These are phyloP conservation scores for Acrobasis consociella DNA, from an alignment of 2,888 invertebrate species.

Conservation along the genomic window DNA sequence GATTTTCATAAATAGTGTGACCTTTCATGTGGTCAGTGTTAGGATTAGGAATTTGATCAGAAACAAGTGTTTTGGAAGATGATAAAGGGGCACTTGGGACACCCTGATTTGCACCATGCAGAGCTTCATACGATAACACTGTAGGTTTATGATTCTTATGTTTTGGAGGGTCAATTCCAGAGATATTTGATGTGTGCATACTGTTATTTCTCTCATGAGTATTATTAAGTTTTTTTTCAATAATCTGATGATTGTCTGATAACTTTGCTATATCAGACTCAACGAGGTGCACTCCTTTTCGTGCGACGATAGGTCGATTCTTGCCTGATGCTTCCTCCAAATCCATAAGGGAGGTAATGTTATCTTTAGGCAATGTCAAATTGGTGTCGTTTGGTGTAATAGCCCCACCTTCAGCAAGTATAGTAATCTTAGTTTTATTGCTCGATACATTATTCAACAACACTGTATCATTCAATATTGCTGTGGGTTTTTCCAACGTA, in stretches of 20 bases:
- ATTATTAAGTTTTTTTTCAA: conserved; percentile 23
- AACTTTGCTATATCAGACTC: conserved; percentile 26
- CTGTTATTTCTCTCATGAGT: conserved; percentile 31
- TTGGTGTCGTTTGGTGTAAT: conserved; percentile 43
- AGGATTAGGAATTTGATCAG: conserved; percentile 46
- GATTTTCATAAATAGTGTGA: conserved; percentile 50
- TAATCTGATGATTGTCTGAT: conserved; percentile 26
- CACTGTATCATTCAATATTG: background rate
- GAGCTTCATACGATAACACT: conserved; percentile 53
- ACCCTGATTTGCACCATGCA: conserved; percentile 44
- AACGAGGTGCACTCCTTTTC: conserved; percentile 51
- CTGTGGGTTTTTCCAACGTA: background rate
- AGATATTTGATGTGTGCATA: conserved; percentile 29
- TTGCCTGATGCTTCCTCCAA: conserved; percentile 53
- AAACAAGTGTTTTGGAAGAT: conserved; percentile 41
- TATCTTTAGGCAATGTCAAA: conserved; percentile 47
- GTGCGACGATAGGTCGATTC: conserved; percentile 43
- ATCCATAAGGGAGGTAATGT: conserved; percentile 42
- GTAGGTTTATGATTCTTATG: conserved; percentile 52
- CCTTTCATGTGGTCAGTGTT: conserved; percentile 39
- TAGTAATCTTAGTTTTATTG: conserved; percentile 43
- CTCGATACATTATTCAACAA: background rate
- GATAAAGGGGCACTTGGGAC: conserved; percentile 36
- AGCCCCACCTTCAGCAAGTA: conserved; percentile 60
- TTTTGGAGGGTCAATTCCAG: background rate